These are phyloP conservation scores for Meiosimyza decipiens DNA, from an alignment of 2,888 invertebrate genomes.

Conservation along the genomic window DNA sequence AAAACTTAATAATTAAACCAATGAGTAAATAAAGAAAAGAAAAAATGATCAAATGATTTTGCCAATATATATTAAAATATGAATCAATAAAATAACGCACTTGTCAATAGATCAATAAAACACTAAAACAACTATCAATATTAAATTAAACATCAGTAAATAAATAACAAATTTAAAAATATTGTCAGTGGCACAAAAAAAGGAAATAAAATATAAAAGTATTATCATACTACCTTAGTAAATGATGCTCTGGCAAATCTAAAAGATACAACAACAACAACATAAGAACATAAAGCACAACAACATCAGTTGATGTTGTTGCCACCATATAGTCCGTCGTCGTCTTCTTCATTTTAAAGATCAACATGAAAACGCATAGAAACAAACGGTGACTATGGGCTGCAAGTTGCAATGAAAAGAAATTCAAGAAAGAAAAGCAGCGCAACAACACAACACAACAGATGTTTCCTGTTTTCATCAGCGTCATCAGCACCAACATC, in stretches of 20 bases:
- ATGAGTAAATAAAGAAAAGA: neutral
- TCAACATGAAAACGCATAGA: slow-evolving; percentile 14
- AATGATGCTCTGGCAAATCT: slow-evolving; percentile 7
- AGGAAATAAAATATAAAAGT: neutral
- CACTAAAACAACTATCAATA: neutral
- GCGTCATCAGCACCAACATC: neutral
- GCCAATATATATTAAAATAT: neutral
- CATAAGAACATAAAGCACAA: neutral
- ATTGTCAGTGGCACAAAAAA: neutral
- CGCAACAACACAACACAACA: slow-evolving; percentile 5
- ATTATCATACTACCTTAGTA: neutral
- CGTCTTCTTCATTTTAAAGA: neutral
- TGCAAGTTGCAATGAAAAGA: neutral
- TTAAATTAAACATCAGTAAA: too few species aligned
- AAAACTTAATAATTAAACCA: too few species aligned
- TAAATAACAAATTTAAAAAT: neutral
- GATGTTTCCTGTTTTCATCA: slow-evolving; percentile 29
- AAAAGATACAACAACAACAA: neutral
- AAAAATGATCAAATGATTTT: neutral
- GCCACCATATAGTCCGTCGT: neutral
- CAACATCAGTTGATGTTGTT: neutral
- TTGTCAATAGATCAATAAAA: neutral
- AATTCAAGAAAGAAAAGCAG: slow-evolving; percentile 7
- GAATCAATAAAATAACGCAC: neutral
- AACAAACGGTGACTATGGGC: neutral